Evolutionary conservation across 2,888 invertebrate genomes (phyloP), one percentile per base, ranked within the genome.

Genomic region (Mimumesa dahlbomi): DNA sequence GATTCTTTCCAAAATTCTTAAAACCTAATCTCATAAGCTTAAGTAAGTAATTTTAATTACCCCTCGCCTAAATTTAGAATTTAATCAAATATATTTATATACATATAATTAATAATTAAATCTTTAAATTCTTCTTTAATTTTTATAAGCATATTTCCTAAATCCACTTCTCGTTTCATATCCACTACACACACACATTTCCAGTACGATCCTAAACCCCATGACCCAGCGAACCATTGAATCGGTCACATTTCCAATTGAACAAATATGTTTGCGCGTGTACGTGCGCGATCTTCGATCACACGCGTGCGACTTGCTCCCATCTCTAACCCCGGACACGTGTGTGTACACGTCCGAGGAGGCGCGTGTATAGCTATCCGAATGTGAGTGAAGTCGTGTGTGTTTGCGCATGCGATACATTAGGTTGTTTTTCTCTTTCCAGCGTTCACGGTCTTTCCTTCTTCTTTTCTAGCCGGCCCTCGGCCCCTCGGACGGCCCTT

Each of bases 391-490:
- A 1, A 45, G 16, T 9, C 49, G 11, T n/a, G 19, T 52, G 31
- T 22, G 25, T 34, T 54, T 36, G 57, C 54, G 50, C 34, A 59
- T 42, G 48, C 49, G 18, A 62, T 67, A 61, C 61, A 50, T 43
- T 34, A 43, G 14, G 21, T 25, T 1, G 31, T 38, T 36, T 43
- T 52, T 42, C 54, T 66, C 61, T 49, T 50, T 46, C 13, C 14
- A 16, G 11, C 11, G 22, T 5, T n/a, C 7, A 22, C n/a, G 14
- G 11, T 2, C 1, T 25, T 13, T 40, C 31, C 18, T 19, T 54
- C 16, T 43, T 36, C 18, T 22, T 38, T 18, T 22, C 13, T 13
- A 16, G 14, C 22, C 9, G 11, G 0, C 29, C n/a, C 9, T 16
- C 4, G 21, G 11, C n/a, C 16, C 36, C 22, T n/a, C 29, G 31